Evolutionary conservation across 1,140 invertebrate genomes (phyloP).

Genomic region (Neotoxoptera formosana): DNA sequence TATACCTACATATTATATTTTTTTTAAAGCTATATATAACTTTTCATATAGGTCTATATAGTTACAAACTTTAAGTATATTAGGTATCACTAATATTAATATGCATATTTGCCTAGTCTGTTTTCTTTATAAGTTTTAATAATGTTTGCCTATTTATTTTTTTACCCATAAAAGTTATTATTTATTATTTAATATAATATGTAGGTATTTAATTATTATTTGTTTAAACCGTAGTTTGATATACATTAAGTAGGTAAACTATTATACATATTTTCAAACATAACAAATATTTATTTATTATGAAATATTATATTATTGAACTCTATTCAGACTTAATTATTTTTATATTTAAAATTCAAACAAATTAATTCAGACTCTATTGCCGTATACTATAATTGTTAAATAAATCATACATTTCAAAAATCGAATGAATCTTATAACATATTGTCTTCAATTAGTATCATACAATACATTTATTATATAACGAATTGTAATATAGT

Average conservation of each 20-base stretch:
- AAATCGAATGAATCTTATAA: not conserved
- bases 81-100: not conserved
- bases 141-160: not conserved
- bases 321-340: not conserved
- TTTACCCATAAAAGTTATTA: not conserved
- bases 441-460: not conserved
- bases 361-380: not conserved
- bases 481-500: not conserved
- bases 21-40: not conserved
- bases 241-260: not conserved
- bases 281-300: not conserved
- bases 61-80: not conserved
- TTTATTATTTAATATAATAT: not conserved
- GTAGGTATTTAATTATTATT: not conserved
- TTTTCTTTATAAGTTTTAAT: not conserved
- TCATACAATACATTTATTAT: not conserved
- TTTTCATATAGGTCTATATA: not conserved
- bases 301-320: not conserved
- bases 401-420: not conserved
- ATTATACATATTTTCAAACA: not conserved
- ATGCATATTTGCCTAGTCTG: not conserved
- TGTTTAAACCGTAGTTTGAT: not conserved
- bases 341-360: not conserved
- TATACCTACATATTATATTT: not conserved
- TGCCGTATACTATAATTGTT: not conserved